Conservation (phyloP, 2,888 invertebrate species). For the Metacarcinus magister region DNA sequence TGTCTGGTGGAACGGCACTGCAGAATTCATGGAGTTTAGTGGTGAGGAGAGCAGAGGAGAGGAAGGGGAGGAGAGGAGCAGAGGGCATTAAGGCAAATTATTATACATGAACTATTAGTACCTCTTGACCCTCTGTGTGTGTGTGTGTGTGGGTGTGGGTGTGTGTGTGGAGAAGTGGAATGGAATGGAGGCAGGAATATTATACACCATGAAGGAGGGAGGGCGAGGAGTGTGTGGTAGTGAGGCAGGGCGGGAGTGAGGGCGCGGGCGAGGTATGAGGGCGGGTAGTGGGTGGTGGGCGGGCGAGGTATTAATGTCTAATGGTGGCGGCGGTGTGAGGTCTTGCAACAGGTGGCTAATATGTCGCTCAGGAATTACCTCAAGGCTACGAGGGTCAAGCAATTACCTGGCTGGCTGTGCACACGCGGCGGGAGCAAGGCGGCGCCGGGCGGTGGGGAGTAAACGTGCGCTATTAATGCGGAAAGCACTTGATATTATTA, state of each 20-base stretch:
- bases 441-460: neutral
- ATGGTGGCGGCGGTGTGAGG: constrained; percentile 28
- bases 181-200: constrained; percentile 17
- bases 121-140: neutral
- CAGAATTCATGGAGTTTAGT: neutral
- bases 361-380: constrained; percentile 45
- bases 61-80: neutral
- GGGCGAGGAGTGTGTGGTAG: neutral
- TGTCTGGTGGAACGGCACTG: neutral
- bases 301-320: constrained; percentile 40
- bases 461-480: neutral
- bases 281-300: neutral
- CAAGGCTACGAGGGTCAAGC: constrained; percentile 45
- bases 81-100: neutral
- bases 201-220: neutral
- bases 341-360: constrained; percentile 40
- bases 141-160: constrained; percentile 21
- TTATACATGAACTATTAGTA: constrained; percentile 45
- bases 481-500: constrained; percentile 7
- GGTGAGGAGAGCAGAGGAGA: neutral
- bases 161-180: constrained; percentile 17
- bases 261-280: neutral
- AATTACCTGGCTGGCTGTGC: constrained; percentile 1
- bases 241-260: neutral
- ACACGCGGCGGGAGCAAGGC: neutral